Conservation (phyloP, 2,888 invertebrate genomes). For the Melikaiella ostensackeni region DNA sequence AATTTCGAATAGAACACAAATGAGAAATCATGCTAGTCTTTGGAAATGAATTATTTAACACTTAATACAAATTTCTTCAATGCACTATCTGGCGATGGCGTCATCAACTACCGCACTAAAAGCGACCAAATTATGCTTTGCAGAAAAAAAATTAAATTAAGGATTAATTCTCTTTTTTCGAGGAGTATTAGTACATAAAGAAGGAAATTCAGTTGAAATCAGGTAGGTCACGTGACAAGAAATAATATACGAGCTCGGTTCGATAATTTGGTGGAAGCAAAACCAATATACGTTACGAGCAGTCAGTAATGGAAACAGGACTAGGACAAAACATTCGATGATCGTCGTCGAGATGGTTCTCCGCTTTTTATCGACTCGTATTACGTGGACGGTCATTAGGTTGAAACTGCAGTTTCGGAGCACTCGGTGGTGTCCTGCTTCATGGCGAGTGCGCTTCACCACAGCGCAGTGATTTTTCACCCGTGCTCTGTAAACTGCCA, state of each 20-base stretch:
- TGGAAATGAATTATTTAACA: no score
- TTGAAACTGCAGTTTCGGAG: constrained; percentile 44
- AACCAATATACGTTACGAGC: constrained; percentile 35
- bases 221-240: neutral
- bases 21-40: no score
- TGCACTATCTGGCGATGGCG: neutral
- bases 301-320: constrained; percentile 42
- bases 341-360: constrained; percentile 49
- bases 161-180: no score
- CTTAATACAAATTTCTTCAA: no score
- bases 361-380: constrained; percentile 54
- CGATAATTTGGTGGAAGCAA: constrained; percentile 33
- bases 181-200: neutral
- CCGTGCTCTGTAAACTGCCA: constrained; percentile 32
- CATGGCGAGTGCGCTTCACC: constrained; percentile 28
- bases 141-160: neutral
- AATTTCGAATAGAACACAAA: no score
- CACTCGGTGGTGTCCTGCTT: constrained; percentile 24
- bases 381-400: constrained; percentile 51
- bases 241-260: neutral
- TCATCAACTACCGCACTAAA: neutral
- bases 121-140: neutral
- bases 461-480: constrained; percentile 35
- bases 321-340: constrained; percentile 53
- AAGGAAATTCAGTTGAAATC: constrained; percentile 17